Evolutionary conservation across 2,888 invertebrate species (phyloP).

Genomic region (Apamea anceps): DNA sequence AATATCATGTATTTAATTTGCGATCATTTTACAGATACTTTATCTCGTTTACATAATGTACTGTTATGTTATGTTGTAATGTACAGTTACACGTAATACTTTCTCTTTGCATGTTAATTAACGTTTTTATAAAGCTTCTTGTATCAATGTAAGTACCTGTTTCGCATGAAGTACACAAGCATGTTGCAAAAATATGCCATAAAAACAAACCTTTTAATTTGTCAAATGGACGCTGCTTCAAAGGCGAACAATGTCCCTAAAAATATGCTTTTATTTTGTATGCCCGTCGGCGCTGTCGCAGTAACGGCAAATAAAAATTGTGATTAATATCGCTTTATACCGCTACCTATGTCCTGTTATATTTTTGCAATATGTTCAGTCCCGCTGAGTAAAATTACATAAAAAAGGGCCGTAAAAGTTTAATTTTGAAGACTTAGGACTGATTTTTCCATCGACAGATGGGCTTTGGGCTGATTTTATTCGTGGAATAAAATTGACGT

Average conservation of each 20-base stretch:
- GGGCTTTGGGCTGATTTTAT: no score
- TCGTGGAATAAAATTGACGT: no score
- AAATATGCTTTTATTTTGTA: constrained; percentile 25
- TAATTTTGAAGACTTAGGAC: background rate
- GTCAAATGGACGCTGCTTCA: constrained; percentile 12
- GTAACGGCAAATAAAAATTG: background rate
- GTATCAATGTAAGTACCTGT: background rate
- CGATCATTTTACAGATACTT: background rate
- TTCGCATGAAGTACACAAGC: background rate
- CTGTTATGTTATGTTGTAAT: background rate
- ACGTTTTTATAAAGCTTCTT: background rate
- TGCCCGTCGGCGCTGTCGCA: background rate
- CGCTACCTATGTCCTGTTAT: background rate
- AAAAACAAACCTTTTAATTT: constrained; percentile 24
- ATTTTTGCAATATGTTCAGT: background rate
- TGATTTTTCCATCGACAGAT: no score
- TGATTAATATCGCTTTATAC: background rate
- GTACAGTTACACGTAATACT: background rate
- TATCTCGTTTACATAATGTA: background rate
- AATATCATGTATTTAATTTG: background rate
- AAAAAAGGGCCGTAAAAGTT: background rate
- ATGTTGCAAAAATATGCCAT: background rate
- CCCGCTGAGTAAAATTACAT: background rate
- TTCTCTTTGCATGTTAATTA: background rate
- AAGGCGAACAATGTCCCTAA: constrained; percentile 14